Evolutionary conservation across 1,140 invertebrate species (phyloP).

Genomic region (Drosophila melanica): DNA sequence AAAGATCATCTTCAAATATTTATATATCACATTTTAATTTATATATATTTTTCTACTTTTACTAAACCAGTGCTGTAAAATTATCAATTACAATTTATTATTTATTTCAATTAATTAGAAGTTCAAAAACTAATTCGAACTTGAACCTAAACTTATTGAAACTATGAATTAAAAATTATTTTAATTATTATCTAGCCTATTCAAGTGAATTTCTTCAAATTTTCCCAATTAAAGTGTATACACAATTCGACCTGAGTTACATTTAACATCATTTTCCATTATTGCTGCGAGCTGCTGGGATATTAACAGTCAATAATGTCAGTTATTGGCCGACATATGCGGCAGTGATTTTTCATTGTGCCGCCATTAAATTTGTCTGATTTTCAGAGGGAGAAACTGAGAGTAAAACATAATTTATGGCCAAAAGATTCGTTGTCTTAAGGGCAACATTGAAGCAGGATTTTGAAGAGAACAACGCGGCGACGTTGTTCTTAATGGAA

Average conservation of each 20-base stretch:
- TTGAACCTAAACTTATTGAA: too few species aligned
- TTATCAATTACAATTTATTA: too few species aligned
- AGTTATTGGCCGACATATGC: constrained; percentile 72
- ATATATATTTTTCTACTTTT: neutral
- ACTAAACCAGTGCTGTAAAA: neutral
- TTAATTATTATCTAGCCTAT: too few species aligned
- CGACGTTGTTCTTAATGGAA: constrained; percentile 23
- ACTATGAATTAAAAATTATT: too few species aligned
- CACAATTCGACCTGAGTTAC: neutral
- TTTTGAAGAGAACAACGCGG: constrained; percentile 3
- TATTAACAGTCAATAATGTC: constrained; percentile 75
- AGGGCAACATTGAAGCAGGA: constrained; percentile 16
- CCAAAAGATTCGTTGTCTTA: constrained; percentile 43
- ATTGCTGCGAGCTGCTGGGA: constrained; percentile 26
- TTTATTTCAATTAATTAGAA: too few species aligned
- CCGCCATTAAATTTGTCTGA: constrained; percentile 41
- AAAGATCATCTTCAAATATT: neutral
- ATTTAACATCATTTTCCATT: constrained; percentile 7
- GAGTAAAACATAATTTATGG: constrained; percentile 42
- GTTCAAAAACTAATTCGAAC: too few species aligned
- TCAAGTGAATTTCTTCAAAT: neutral
- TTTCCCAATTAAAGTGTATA: constrained; percentile 4
- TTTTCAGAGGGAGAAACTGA: neutral
- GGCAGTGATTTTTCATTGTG: constrained; percentile 69
- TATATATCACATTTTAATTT: neutral